Evolutionary conservation across 2,888 invertebrate genomes (phyloP), one percentile per base, ranked within the genome.

Genomic region (Willowsia nigromaculata): DNA sequence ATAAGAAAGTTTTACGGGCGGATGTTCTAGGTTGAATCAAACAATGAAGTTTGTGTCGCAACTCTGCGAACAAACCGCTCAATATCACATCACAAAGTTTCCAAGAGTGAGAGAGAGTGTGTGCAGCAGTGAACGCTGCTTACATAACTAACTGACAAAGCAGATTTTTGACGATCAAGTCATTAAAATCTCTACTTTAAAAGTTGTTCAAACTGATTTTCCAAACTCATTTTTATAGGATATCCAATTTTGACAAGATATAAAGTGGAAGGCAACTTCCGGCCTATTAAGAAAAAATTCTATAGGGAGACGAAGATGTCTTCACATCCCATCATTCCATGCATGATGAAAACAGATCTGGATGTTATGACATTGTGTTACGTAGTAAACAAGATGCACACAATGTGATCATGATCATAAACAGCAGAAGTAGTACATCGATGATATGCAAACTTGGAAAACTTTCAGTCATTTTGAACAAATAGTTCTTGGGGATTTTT

Each of bases 261-360:
- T 87, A 87, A 87, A 87, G 53, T 80, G 86, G 80, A 80, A 86
- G 68, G 25, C 22, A 78, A 40, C 86, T 86, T 86, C 86, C 86
- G 65, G 78, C 30, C 62, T 76, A 76, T 76, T 85, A 47, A 76
- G 0, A 68, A 13, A 47, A 74, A 27, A 43, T 6, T 47, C 74
- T 74, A 27, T 50, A 74, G 13, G 43, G 40, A 15, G 53, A 56
- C 15, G 18, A 33, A 5, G 56, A 56, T 74, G 25, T 25, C 3
- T 6, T 4, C n/a, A 68, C 15, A 33, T n/a, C 11, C 1, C 62
- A n/a, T 30, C 25, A 33, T 40, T 40, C 9, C 18, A 18, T 59
- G 25, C 5, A 59, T 59, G 25, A 59, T 27, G 4, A 59, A 3
- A 59, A 11, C 22, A 22, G 22, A 7, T 11, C 2, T 0, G 59